Conservation (phyloP, 2,888 invertebrate species). For the Melipona bicolor region DNA sequence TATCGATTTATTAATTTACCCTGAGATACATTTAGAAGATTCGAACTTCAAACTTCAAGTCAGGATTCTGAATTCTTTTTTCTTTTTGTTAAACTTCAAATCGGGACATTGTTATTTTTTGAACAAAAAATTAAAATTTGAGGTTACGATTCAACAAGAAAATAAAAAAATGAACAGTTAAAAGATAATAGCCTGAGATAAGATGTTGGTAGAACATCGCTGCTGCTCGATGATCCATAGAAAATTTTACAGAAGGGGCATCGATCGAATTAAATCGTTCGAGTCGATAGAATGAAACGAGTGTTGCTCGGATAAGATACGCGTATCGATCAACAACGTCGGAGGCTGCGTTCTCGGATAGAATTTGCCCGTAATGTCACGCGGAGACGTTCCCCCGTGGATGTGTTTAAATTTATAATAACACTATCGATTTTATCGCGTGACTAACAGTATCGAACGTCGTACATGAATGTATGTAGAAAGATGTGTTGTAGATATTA, state of each 20-base stretch:
- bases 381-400: background rate
- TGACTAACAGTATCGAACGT: conserved; percentile 1
- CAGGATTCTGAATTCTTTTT: too few species aligned
- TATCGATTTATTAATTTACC: too few species aligned
- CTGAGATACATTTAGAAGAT: background rate
- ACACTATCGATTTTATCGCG: conserved; percentile 14
- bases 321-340: conserved; percentile 13
- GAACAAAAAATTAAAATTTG: too few species aligned
- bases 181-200: background rate
- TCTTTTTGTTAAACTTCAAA: too few species aligned
- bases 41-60: background rate
- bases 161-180: background rate
- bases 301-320: conserved; percentile 8
- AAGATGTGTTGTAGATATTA: background rate
- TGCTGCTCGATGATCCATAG: background rate
- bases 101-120: too few species aligned
- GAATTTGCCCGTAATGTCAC: background rate
- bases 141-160: background rate
- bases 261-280: background rate
- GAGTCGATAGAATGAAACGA: background rate
- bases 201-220: background rate
- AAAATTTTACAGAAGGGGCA: background rate
- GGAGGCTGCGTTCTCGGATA: background rate
- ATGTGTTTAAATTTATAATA: conserved; percentile 3
- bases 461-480: background rate